Evolutionary conservation across 2,797 vertebrate genomes (phyloP).

Genomic region (Dermochelys coriacea): DNA sequence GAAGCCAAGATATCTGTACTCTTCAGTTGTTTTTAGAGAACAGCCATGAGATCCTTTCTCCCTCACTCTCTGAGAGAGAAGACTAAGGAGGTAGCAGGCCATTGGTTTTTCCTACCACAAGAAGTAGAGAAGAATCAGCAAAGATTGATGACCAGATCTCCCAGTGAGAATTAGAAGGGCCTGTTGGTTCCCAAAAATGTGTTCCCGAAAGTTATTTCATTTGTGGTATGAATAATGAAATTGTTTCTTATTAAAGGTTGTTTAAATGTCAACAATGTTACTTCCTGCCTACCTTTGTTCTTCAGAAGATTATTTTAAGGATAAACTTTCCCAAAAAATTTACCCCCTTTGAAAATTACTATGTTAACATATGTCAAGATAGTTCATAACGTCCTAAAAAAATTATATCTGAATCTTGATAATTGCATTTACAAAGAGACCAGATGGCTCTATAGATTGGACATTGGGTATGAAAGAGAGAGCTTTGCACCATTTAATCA

Average conservation of each 20-base stretch:
- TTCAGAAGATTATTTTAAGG: background rate
- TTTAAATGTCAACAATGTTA: background rate
- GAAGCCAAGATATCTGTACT: background rate
- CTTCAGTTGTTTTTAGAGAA: background rate
- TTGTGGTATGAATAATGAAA: background rate
- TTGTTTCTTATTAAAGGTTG: background rate
- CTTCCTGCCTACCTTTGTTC: background rate
- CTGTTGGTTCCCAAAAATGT: background rate
- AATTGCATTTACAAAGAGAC: background rate
- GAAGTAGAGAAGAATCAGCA: background rate
- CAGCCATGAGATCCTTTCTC: background rate
- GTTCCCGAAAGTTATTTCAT: background rate
- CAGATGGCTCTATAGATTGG: background rate
- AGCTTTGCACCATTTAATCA: too few species aligned
- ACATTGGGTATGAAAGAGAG: background rate
- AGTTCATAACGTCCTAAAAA: too few species aligned
- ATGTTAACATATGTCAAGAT: too few species aligned
- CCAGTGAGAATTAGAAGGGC: background rate
- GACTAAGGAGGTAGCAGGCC: background rate
- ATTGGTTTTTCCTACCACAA: background rate
- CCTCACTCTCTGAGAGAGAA: background rate
- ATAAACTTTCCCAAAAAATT: background rate
- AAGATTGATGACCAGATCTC: background rate
- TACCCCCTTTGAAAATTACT: background rate
- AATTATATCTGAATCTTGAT: too few species aligned